Base-by-base conservation (phyloP, 2,888 invertebrate species). In the Agrilus mali region DNA sequence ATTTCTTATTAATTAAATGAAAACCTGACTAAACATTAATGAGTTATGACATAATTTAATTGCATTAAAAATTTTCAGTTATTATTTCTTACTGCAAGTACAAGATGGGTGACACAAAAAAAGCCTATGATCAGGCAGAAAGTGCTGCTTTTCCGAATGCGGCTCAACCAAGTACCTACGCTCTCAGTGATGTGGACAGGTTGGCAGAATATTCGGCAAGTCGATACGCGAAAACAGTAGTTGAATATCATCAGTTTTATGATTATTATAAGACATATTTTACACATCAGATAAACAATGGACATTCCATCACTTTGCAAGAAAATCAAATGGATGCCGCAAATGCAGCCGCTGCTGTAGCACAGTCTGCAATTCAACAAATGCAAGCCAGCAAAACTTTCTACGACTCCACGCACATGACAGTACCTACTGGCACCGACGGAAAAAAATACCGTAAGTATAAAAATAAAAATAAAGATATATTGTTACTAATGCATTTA, bases 281-380 rank as follows among this genome's bases (percentile, higher is more conserved):
- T 55, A 73, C 76, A 31, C 74, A 74, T 53, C 75, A 77, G 60
- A 74, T 78, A 51, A 71, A 70, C 50, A 73, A 74, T 46, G 76
- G 75, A 3, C 68, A 71, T 38, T 68, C 73, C 1, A 73, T 74
- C 22, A 64, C 64, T 8, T 52, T 63, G 8, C 65, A 65, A 42
- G 77, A 46, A 55, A 80, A 57, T 75, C 80, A 54, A 77, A 82
- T 80, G 47, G 82, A 82, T 53, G 68, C 82, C 8, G 86, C 85
- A 0, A 88, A 88, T 64, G 86, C 86, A 0, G 89, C 87, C 0
- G 87, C 89, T 0, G 90, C 90, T 1, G 88, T 92, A 0, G 90
- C 93, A 0, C 84, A 89, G 55, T 87, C 87, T 0, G 92, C 92
- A 5, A 86, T 88, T 46, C 76, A 77, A 51, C 78, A 78, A 52